These are phyloP conservation scores for Scaptomyza parva DNA, from an alignment of 2,888 invertebrate genomes.

Conservation along the genomic window DNA sequence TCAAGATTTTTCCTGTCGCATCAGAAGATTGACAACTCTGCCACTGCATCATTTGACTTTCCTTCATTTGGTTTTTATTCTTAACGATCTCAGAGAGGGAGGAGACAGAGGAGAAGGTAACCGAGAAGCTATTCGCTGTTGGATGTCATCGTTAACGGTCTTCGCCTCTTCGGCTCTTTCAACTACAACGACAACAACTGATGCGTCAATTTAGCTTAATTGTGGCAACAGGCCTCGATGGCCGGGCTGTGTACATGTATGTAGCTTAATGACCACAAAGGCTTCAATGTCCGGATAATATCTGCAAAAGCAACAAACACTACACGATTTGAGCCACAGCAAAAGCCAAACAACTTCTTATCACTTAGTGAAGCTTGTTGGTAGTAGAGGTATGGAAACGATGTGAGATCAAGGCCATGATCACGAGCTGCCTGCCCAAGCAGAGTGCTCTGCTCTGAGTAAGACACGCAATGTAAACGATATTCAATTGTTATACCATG, in stretches of 20 bases:
- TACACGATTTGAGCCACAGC: slow-evolving; percentile 7
- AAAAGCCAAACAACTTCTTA: slow-evolving; percentile 38
- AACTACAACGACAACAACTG: slow-evolving; percentile 18
- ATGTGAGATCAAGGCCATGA: slow-evolving; percentile 53
- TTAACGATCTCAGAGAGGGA: slow-evolving; percentile 12
- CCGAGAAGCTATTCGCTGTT: slow-evolving; percentile 8
- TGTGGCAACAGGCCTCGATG: slow-evolving; percentile 43
- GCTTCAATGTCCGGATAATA: slow-evolving; percentile 2
- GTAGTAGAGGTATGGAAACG: slow-evolving; percentile 1
- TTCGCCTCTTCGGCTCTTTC: slow-evolving; percentile 16
- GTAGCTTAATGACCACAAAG: slow-evolving; percentile 24
- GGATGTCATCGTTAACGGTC: slow-evolving; percentile 66
- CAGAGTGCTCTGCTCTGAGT: slow-evolving; percentile 25
- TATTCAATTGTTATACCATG: slow-evolving; percentile 65
- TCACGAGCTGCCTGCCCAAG: slow-evolving; percentile 39
- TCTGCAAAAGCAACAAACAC: background rate
- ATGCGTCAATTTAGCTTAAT: slow-evolving; percentile 73
- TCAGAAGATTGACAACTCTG: background rate
- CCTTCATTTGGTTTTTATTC: background rate
- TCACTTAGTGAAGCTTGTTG: slow-evolving; percentile 19
- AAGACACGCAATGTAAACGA: slow-evolving; percentile 47
- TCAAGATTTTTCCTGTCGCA: background rate
- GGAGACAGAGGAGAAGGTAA: background rate
- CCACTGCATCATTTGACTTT: background rate
- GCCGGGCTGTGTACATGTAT: background rate